These are phyloP conservation scores for Orycteropus afer DNA, from an alignment of 2,113 vertebrate species.

Conservation along the genomic window DNA sequence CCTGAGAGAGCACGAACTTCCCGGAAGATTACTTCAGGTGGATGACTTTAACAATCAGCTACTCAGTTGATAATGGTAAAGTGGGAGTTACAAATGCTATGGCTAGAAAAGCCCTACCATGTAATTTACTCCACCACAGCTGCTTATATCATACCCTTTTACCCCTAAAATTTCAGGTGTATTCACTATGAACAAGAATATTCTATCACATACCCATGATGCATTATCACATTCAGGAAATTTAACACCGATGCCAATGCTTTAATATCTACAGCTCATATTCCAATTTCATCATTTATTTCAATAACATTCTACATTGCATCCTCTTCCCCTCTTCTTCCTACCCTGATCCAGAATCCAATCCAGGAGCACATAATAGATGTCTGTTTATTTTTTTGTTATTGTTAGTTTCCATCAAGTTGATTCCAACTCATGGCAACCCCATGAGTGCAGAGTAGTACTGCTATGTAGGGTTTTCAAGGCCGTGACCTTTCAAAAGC, in stretches of 20 bases:
- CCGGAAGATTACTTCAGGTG: too few species aligned
- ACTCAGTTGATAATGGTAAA: too few species aligned
- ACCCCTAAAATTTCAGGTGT: background rate
- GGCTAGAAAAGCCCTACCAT: too few species aligned
- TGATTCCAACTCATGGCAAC: background rate
- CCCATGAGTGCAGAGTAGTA: background rate
- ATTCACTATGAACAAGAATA: background rate
- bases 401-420: background rate
- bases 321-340: background rate
- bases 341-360: background rate
- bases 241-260: background rate
- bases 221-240: background rate
- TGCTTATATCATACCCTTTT: background rate
- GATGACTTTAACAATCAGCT: too few species aligned
- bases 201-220: background rate
- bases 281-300: background rate
- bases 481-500: background rate
- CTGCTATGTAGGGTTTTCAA: background rate
- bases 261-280: background rate
- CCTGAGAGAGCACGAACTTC: too few species aligned
- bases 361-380: background rate
- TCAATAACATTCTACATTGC: fast-evolving
- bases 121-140: too few species aligned
- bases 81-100: too few species aligned
- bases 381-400: background rate